A percentile compares a stretch with the other conserved stretches of the same genome.
phyloP scores from a whole-genome alignment of 2,797 vertebrate species.

The Mus minutoides region DNA sequence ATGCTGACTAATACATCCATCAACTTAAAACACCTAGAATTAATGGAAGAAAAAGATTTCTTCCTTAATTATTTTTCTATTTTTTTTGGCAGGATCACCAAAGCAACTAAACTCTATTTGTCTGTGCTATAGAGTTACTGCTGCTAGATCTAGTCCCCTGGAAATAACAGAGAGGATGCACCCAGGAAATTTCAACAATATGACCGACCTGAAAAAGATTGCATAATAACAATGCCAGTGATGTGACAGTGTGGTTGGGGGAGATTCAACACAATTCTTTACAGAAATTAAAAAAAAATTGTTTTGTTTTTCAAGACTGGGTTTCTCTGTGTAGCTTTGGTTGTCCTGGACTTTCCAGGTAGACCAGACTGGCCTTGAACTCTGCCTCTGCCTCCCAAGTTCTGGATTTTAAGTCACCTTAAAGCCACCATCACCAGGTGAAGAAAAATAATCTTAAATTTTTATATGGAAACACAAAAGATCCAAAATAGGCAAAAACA shows the following conservation, averaged over 20 bases:
- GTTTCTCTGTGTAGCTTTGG: not conserved
- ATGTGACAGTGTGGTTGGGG: not conserved
- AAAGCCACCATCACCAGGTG: not conserved
- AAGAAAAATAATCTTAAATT: not conserved
- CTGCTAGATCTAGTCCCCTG: not conserved
- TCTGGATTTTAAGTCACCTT: not conserved
- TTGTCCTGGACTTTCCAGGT: not conserved
- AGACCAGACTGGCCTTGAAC: not conserved
- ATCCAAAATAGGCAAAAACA: not conserved
- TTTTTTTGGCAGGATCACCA: not conserved
- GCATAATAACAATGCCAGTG: not conserved
- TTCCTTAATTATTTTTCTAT: conserved; percentile 30
- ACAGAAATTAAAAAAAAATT: not conserved
- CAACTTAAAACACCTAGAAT: not conserved
- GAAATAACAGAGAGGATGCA: not conserved
- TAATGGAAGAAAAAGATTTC: conserved; percentile 10
- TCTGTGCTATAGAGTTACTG: conserved; percentile 27
- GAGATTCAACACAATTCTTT: not conserved
- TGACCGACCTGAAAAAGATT: not conserved
- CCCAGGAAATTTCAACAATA: not conserved
- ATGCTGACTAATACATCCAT: not conserved
- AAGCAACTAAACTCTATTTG: conserved; percentile 34
- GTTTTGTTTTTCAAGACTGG: not conserved
- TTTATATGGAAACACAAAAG: not conserved
- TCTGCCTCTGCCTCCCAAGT: not conserved